Conservation (phyloP, 2,113 vertebrate genomes). For the Malurus elegans region DNA sequence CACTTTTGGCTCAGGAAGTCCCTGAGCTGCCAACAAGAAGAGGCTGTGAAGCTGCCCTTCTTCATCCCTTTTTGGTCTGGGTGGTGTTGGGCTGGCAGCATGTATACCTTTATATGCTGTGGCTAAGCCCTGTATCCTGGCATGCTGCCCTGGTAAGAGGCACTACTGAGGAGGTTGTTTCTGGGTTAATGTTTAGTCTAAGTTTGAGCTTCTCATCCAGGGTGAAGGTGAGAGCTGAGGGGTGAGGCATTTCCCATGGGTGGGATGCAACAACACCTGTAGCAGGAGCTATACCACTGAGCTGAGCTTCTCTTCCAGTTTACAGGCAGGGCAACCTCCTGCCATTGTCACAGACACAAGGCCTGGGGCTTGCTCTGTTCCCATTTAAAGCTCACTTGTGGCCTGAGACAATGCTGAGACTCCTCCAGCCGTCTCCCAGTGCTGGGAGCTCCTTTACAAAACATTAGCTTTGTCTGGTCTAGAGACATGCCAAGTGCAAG, state of each 20-base stretch:
- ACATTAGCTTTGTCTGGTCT: background rate
- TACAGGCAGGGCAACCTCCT: background rate
- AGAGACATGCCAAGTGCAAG: background rate
- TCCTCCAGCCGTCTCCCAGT: background rate
- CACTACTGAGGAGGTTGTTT: background rate
- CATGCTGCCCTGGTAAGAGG: background rate
- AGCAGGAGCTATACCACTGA: background rate
- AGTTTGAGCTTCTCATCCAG: background rate
- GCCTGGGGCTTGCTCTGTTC: background rate
- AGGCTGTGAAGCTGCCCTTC: background rate
- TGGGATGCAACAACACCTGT: background rate
- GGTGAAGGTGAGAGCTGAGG: background rate
- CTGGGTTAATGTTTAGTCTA: conserved; percentile 15
- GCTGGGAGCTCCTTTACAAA: background rate
- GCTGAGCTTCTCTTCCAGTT: background rate
- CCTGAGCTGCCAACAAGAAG: background rate
- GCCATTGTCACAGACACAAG: background rate
- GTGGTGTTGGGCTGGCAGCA: background rate
- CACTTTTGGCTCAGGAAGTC: background rate
- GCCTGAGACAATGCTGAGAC: background rate
- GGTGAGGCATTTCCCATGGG: background rate
- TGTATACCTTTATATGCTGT: background rate
- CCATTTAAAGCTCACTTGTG: background rate
- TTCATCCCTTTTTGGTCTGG: background rate
- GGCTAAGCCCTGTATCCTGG: background rate